Evolutionary conservation across 2,888 invertebrate genomes (phyloP), one percentile per base, ranked within the genome.

Genomic region (Oxycera nigricornis): DNA sequence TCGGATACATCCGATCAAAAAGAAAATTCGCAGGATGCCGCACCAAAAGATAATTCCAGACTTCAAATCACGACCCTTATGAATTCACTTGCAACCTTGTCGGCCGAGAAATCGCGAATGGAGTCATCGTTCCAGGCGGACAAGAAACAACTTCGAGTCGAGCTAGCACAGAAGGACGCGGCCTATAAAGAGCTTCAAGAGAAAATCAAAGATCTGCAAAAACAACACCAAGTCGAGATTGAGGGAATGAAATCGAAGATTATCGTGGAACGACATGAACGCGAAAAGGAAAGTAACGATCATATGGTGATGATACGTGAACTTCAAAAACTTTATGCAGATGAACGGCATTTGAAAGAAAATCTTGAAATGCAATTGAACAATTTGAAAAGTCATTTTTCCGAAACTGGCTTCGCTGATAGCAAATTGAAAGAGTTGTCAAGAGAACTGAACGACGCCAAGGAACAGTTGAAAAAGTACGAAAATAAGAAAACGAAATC

Each of bases 101-200:
- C 93, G 0, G 91, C 91, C 2, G 95, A 95, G 82, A 96, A 95
- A 81, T 90, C 93, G 1, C 89, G 92, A 57, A 91, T 94, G 90
- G 95, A 96, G 84, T 91, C 92, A 68, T 92, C 90, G 55, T 95
- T 94, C 82, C 92, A 94, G 80, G 88, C 88, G 11, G 92, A 92
- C 80, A 91, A 90, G 79, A 91, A 90, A 81, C 87, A 88, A 77
- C 77, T 89, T 22, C 85, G 89, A 31, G 86, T 85, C 79, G 92
- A 91, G 78, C 77, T 83, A 6, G 77, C 82, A 75, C 78, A 85
- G 79, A 80, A 87, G 81, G 84, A 88, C 76, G 89, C 87, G 78
- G 82, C 85, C 74, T 84, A 91, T 57, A 86, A 86, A 70, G 88
- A 89, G 26, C 82, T 91, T 78, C 88, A 88, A 78, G 89, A 89